These are phyloP conservation scores for Diplosoma virens DNA, from an alignment of 23 tunicate species.

Conservation along the genomic window DNA sequence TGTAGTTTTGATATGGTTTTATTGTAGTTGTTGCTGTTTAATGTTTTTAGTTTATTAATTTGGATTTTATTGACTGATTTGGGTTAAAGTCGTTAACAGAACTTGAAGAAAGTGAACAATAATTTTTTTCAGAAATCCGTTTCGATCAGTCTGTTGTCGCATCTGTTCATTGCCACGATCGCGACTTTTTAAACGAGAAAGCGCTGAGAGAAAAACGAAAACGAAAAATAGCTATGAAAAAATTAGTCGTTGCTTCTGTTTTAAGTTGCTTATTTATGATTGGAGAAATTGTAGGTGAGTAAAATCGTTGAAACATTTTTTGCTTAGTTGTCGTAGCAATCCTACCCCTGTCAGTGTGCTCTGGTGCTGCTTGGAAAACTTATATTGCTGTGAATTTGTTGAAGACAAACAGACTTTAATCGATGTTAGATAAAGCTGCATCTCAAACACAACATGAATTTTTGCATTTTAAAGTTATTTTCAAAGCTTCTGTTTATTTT, in stretches of 20 bases:
- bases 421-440: too few species aligned
- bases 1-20: too few species aligned
- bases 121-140: neutral
- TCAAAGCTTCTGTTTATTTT: too few species aligned
- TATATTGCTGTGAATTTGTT: too few species aligned
- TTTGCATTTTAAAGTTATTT: too few species aligned
- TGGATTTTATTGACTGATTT: too few species aligned
- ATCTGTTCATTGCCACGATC: constrained; percentile 90
- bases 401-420: too few species aligned
- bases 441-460: too few species aligned
- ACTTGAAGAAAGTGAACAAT: neutral
- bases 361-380: too few species aligned
- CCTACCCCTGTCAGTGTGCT: neutral
- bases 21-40: too few species aligned
- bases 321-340: neutral
- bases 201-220: constrained; percentile 45
- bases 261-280: constrained; percentile 79
- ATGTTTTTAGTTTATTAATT: too few species aligned
- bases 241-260: constrained; percentile 70
- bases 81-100: too few species aligned
- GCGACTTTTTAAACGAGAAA: constrained; percentile 45
- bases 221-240: constrained; percentile 67
- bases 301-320: neutral
- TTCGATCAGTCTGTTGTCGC: constrained; percentile 7
- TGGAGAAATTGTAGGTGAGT: constrained; percentile 85